A percentile compares a stretch with the other conserved stretches of the same genome.
Evolutionary conservation across 2,888 invertebrate species (phyloP).

Genomic region (Ochropacha duplaris): DNA sequence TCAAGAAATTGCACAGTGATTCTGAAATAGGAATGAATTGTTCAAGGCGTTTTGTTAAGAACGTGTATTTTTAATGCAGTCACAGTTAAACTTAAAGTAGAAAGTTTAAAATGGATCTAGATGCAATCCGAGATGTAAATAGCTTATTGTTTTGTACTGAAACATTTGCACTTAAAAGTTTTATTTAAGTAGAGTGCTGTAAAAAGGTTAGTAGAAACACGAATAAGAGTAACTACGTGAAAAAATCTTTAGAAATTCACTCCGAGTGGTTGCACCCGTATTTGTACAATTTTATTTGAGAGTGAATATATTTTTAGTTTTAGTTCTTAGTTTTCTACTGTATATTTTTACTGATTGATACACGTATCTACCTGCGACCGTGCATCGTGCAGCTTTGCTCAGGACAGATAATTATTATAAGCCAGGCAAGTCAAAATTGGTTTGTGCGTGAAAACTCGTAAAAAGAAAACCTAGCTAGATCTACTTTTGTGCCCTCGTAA

Average conservation of each 20-base stretch:
- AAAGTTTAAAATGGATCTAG: conserved; percentile 26
- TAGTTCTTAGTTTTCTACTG: too few relatives aligned
- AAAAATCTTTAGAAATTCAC: background rate
- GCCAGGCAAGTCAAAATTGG: too few relatives aligned
- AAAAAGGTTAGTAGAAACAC: conserved; percentile 5
- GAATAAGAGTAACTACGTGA: background rate
- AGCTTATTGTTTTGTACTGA: conserved; percentile 25
- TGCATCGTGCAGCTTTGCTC: too few relatives aligned
- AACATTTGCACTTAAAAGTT: conserved; percentile 13
- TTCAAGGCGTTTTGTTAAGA: conserved; percentile 19
- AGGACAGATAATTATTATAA: too few relatives aligned
- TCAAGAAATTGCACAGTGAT: conserved; percentile 28
- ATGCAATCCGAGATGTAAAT: conserved; percentile 37
- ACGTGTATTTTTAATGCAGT: conserved; percentile 40
- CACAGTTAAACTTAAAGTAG: conserved; percentile 27
- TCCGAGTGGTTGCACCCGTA: background rate
- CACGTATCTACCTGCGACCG: too few relatives aligned
- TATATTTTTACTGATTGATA: too few relatives aligned
- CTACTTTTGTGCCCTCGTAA: too few relatives aligned
- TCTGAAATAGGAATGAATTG: conserved; percentile 6
- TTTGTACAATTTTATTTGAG: background rate
- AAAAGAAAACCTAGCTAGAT: too few relatives aligned
- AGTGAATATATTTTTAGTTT: too few relatives aligned
- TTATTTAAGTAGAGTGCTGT: conserved; percentile 2
- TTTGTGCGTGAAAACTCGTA: too few relatives aligned